Evolutionary conservation across 2,888 invertebrate genomes (phyloP).

Genomic region (Acronicta alni): DNA sequence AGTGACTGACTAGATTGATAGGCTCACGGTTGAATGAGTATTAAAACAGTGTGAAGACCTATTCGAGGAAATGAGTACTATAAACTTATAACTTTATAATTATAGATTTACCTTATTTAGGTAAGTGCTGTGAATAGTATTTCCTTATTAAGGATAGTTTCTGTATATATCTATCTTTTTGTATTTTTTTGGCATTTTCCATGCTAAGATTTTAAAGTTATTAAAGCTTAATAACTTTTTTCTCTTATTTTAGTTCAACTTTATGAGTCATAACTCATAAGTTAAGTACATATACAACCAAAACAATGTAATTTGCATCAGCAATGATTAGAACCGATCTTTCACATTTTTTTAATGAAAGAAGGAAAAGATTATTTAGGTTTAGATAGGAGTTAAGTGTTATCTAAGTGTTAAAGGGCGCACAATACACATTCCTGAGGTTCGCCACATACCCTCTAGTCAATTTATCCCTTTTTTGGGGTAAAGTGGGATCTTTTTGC

Average conservation of each 20-base stretch:
- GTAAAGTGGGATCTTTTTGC: conserved; percentile 86
- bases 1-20: conserved; percentile 21
- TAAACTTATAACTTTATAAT: too few relatives aligned
- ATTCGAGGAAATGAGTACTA: too few relatives aligned
- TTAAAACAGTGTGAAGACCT: neutral
- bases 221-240: too few relatives aligned
- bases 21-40: neutral
- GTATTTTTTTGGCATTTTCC: too few relatives aligned
- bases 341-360: conserved; percentile 32
- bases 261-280: conserved; percentile 2
- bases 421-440: conserved; percentile 83
- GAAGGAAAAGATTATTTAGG: conserved; percentile 46
- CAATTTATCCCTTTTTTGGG: conserved; percentile 88
- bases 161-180: too few relatives aligned
- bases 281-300: conserved; percentile 23
- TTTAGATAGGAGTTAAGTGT: conserved; percentile 72
- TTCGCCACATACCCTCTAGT: conserved; percentile 86
- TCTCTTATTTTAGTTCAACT: neutral
- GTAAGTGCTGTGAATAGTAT: too few relatives aligned
- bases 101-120: too few relatives aligned
- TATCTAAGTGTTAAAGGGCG: conserved; percentile 74
- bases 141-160: too few relatives aligned
- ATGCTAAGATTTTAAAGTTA: too few relatives aligned
- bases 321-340: conserved; percentile 28
- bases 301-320: conserved; percentile 53